Percentiles rank a stretch among this genome's conserved stretches.
Conservation (phyloP, 2,113 vertebrate species). For the Gopherus flavomarginatus region DNA sequence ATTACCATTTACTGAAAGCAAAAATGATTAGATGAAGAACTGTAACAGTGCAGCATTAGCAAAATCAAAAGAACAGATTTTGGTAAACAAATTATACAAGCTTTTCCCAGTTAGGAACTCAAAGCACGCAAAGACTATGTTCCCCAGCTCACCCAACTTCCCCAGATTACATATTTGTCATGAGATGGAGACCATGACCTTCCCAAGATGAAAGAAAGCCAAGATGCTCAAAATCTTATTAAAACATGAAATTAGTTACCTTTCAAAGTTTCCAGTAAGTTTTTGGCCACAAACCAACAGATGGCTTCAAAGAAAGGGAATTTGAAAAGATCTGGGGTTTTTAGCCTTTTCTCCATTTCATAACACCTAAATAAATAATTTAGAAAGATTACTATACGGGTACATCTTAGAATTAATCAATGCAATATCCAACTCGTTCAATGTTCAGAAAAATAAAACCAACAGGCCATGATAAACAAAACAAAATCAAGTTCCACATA, state of each 20-base stretch:
- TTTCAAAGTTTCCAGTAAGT: constrained; percentile 95
- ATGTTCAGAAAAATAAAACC: constrained; percentile 68
- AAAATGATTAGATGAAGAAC: background rate
- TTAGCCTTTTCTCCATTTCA: constrained; percentile 98
- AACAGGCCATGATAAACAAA: constrained; percentile 51
- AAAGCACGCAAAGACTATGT: background rate
- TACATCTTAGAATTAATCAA: constrained; percentile 26
- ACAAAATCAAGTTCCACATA: constrained; percentile 42
- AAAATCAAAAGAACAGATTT: background rate
- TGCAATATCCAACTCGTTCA: constrained; percentile 34
- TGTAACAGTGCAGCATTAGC: background rate
- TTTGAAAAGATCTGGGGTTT: constrained; percentile 99
- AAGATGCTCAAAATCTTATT: background rate
- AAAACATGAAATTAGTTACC: constrained; percentile 78
- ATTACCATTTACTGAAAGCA: background rate
- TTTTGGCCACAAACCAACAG: constrained; percentile 99
- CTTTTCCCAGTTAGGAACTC: background rate
- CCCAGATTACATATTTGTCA: background rate
- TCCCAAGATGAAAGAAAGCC: background rate
- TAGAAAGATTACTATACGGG: constrained; percentile 51
- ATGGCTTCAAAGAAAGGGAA: constrained; percentile 99
- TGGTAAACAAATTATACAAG: background rate
- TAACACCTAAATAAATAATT: constrained; percentile 89
- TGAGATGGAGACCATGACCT: background rate
- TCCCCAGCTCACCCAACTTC: background rate